phyloP scores from a whole-genome alignment of 2,113 vertebrate genomes.

The Prionailurus viverrinus region DNA sequence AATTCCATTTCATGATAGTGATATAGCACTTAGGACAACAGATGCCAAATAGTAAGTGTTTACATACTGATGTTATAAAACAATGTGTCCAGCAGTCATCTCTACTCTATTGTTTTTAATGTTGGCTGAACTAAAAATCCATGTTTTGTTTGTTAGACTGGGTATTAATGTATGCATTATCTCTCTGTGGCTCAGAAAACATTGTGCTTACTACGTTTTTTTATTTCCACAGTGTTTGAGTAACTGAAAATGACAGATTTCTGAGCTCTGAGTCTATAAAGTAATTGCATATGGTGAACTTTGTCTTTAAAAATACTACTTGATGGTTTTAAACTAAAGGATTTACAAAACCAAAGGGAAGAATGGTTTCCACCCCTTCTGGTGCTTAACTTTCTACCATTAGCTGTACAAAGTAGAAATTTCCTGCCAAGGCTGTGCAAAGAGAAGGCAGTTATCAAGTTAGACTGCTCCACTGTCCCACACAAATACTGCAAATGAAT shows the following conservation, averaged over 20 bases:
- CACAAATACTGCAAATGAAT: neutral
- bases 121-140: neutral
- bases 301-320: neutral
- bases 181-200: neutral
- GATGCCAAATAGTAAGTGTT: neutral
- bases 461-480: neutral
- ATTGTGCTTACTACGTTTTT: neutral
- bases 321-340: neutral
- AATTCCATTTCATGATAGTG: neutral
- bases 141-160: slow-evolving; percentile 9
- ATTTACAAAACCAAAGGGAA: neutral
- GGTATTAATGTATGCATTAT: neutral
- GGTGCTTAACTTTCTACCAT: neutral
- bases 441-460: neutral
- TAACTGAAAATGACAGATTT: neutral
- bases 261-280: neutral
- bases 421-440: neutral
- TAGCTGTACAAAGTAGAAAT: neutral
- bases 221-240: neutral
- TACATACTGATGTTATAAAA: neutral
- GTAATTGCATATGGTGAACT: neutral
- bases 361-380: neutral
- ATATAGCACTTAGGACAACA: neutral
- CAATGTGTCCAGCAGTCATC: neutral
- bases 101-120: slow-evolving; percentile 25